Percentiles rank a stretch among this genome's conserved stretches.
Conservation (phyloP, 2,797 vertebrate genomes). For the Ispidina lecontei region DNA sequence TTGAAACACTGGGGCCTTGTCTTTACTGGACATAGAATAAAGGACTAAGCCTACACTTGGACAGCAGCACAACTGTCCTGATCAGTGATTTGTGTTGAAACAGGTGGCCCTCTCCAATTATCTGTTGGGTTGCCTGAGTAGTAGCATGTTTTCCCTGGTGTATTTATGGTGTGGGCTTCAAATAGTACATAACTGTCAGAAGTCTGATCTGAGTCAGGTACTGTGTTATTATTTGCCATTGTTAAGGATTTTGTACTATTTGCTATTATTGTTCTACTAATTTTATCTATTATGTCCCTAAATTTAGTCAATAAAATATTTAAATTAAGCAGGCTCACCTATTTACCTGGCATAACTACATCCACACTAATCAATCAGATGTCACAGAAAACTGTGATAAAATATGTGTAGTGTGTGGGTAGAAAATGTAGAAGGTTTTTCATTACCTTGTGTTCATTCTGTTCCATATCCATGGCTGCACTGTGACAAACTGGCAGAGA, state of each 20-base stretch:
- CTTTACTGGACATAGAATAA: not conserved
- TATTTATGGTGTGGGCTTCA: not conserved
- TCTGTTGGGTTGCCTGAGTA: not conserved
- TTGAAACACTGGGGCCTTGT: not conserved
- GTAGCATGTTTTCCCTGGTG: not conserved
- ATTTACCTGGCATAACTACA: not conserved
- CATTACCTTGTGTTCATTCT: not conserved
- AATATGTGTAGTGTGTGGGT: not conserved
- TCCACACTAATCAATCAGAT: not conserved
- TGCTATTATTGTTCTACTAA: not conserved
- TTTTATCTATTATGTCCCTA: not conserved
- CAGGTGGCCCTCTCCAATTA: not conserved
- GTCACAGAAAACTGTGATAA: not conserved
- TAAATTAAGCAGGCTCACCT: not conserved
- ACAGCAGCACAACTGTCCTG: not conserved
- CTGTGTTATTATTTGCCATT: not conserved
- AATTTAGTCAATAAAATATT: not conserved
- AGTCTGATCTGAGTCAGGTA: not conserved
- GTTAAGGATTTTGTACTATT: not conserved
- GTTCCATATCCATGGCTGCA: not conserved
- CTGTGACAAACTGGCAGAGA: not conserved
- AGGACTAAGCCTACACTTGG: not conserved
- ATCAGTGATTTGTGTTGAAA: not conserved
- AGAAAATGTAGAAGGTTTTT: not conserved
- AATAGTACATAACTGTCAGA: fast-evolving